phyloP scores from a whole-genome alignment of 2,113 vertebrate species.

The Calyptomena viridis region DNA sequence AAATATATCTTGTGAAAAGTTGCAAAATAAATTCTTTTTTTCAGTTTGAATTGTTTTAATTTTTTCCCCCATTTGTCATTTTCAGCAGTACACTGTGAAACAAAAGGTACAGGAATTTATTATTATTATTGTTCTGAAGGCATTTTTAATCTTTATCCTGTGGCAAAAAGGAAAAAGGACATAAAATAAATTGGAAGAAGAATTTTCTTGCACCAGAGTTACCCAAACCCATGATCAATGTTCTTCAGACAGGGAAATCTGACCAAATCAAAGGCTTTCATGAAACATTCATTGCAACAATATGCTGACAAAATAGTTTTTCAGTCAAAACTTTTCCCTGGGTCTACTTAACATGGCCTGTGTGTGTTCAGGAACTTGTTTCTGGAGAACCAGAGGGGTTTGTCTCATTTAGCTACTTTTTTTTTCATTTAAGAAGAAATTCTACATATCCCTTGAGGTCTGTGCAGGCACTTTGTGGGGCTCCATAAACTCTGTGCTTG shows the following conservation, averaged over 20 bases:
- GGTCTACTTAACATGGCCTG: not conserved
- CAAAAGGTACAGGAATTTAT: not conserved
- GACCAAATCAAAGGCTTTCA: not conserved
- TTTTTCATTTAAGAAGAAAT: not conserved
- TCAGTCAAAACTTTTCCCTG: not conserved
- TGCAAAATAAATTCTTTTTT: not conserved
- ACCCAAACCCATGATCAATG: not conserved
- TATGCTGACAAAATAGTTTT: not conserved
- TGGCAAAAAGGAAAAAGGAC: not conserved
- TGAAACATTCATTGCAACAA: conserved; percentile 9
- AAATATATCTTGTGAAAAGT: not conserved
- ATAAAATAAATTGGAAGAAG: not conserved
- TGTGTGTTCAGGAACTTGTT: not conserved
- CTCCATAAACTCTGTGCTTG: not conserved
- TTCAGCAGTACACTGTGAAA: not conserved
- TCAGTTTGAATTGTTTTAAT: not conserved
- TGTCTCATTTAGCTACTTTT: not conserved
- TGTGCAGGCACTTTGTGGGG: not conserved
- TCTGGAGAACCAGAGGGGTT: not conserved
- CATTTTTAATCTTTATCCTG: not conserved
- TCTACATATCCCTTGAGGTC: not conserved
- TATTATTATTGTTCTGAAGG: not conserved
- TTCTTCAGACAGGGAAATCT: not conserved
- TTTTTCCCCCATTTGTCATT: not conserved
- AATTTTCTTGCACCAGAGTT: not conserved